A percentile compares a stretch with the other conserved stretches of the same genome.
Conservation (phyloP, 2,888 invertebrate genomes). For the Drosophila nigritarsus region DNA sequence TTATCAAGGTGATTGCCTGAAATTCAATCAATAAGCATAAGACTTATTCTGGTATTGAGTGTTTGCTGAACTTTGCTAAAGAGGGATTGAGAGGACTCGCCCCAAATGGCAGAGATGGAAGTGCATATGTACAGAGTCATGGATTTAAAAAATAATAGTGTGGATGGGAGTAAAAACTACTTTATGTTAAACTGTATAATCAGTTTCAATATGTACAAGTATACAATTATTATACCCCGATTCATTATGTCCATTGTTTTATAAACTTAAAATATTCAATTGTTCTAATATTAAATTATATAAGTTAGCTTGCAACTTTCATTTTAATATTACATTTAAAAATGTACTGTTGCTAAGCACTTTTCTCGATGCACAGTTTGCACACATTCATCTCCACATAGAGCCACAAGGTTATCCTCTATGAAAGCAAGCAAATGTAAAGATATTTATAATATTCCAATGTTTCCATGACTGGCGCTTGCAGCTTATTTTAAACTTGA, state of each 20-base stretch:
- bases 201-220: neutral
- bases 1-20: neutral
- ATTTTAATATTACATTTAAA: neutral
- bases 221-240: neutral
- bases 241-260: neutral
- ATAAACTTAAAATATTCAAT: neutral
- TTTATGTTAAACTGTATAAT: neutral
- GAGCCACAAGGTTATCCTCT: conserved; percentile 30
- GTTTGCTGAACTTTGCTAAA: neutral
- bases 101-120: neutral
- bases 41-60: neutral
- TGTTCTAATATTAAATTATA: neutral
- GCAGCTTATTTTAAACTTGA: conserved; percentile 59
- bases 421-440: conserved; percentile 18
- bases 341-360: neutral
- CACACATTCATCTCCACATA: conserved; percentile 4
- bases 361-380: conserved; percentile 1
- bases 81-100: neutral
- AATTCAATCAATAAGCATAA: neutral
- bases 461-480: conserved; percentile 37
- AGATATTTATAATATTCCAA: conserved; percentile 50
- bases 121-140: neutral
- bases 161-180: neutral
- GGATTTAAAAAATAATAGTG: neutral
- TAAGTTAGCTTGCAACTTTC: neutral